phyloP scores from a whole-genome alignment of 1,140 invertebrate genomes.

The Bradynema listronoti region DNA sequence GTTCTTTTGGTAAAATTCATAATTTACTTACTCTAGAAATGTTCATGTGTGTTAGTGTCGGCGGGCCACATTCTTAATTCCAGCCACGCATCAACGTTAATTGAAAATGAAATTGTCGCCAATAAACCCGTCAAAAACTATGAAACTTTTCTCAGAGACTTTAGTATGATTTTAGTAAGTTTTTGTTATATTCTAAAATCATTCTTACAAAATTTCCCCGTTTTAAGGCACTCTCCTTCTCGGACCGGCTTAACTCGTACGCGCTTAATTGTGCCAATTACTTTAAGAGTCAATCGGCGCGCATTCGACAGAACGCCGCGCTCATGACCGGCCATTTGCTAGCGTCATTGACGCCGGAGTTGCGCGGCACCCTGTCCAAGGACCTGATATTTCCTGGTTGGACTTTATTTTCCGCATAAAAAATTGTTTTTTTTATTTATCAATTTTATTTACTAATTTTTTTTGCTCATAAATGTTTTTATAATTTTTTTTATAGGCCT shows the following conservation, averaged over 20 bases:
- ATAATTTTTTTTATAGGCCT: slow-evolving; percentile 38
- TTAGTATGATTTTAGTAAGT: slow-evolving; percentile 39
- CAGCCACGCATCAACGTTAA: slow-evolving; percentile 21
- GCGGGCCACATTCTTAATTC: slow-evolving; percentile 18
- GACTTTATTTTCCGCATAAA: slow-evolving; percentile 3
- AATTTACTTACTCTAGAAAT: slow-evolving; percentile 17
- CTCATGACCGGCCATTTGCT: slow-evolving; percentile 45
- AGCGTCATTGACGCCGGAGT: slow-evolving; percentile 39
- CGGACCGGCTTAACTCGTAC: slow-evolving; percentile 51
- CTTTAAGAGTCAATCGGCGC: slow-evolving; percentile 45
- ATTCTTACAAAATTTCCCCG: neutral
- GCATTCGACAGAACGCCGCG: slow-evolving; percentile 52
- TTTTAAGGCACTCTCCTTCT: slow-evolving; percentile 44
- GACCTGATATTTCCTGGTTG: slow-evolving; percentile 52
- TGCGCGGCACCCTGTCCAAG: slow-evolving; percentile 48
- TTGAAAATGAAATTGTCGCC: slow-evolving; percentile 32
- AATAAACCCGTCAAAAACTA: slow-evolving; percentile 36
- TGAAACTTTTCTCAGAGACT: slow-evolving; percentile 43
- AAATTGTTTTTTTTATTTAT: too few species aligned
- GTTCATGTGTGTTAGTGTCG: slow-evolving; percentile 15
- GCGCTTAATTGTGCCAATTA: slow-evolving; percentile 51
- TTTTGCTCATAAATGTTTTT: neutral
- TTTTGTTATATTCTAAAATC: slow-evolving; percentile 4
- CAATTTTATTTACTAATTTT: too few species aligned
- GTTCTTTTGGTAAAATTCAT: neutral